These are phyloP conservation scores for Nemapogon koenigi DNA, from an alignment of 2,888 invertebrate genomes.

Conservation along the genomic window DNA sequence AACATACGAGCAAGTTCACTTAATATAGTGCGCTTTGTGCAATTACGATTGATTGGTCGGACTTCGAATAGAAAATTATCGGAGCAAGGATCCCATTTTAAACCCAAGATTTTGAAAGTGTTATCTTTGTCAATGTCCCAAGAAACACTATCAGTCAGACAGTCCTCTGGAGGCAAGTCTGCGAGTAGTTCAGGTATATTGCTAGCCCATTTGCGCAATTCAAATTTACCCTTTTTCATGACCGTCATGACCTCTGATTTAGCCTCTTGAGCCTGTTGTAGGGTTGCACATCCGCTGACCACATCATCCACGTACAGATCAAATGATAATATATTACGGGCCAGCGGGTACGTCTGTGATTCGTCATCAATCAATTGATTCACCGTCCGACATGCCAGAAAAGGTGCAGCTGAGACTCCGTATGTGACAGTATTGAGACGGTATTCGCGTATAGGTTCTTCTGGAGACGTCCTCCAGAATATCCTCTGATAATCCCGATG, in stretches of 20 bases:
- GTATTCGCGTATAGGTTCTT: background rate
- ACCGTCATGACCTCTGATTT: background rate
- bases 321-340: background rate
- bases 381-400: background rate
- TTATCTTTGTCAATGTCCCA: background rate
- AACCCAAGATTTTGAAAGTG: background rate
- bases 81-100: background rate
- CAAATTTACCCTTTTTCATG: background rate
- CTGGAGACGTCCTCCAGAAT: conserved; percentile 4
- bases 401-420: conserved; percentile 3
- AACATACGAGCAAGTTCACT: background rate
- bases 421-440: conserved; percentile 5
- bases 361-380: conserved; percentile 1
- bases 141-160: too few relatives aligned
- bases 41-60: too few relatives aligned
- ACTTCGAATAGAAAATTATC: background rate
- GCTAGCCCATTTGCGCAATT: conserved; percentile 2
- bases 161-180: background rate
- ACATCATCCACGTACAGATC: conserved; percentile 3
- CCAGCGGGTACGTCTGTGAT: background rate
- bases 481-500: conserved; percentile 3
- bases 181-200: background rate
- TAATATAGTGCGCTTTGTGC: background rate
- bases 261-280: background rate
- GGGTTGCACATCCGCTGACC: background rate